A percentile compares a stretch with the other conserved stretches of the same genome.
Evolutionary conservation across 2,797 vertebrate genomes (phyloP).

Genomic region (Sebastiscus albofasciatus): DNA sequence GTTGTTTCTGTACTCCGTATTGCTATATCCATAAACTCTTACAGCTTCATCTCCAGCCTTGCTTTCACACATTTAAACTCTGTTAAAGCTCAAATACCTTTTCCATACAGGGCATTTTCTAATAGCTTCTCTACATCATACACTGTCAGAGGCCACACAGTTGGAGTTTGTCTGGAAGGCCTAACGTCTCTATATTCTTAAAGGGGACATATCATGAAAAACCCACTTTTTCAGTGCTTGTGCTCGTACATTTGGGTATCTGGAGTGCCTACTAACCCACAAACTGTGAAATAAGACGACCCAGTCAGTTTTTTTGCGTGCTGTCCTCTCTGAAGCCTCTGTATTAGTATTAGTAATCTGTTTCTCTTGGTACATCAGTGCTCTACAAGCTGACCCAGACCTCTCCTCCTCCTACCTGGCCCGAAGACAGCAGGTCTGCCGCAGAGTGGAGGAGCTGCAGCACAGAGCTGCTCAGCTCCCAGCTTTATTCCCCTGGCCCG

Average conservation of each 20-base stretch:
- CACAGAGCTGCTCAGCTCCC: constrained; percentile 44
- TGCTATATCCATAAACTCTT: neutral
- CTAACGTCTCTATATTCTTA: accelerated
- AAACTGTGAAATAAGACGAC: too few relatives aligned
- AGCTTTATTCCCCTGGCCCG: constrained; percentile 54
- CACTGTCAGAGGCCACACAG: neutral
- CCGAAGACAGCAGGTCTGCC: constrained; percentile 6
- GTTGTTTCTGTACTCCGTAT: neutral
- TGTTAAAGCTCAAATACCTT: neutral
- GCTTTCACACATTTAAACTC: neutral
- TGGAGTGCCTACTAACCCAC: too few relatives aligned
- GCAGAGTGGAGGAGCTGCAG: constrained; percentile 44
- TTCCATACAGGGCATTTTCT: neutral
- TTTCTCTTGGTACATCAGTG: constrained; percentile 29
- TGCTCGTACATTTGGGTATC: too few relatives aligned
- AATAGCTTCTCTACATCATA: neutral
- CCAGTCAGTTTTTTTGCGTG: too few relatives aligned
- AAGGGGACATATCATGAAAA: too few relatives aligned
- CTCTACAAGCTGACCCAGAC: constrained; percentile 36
- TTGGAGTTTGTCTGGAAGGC: neutral
- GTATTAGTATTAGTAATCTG: neutral
- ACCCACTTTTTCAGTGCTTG: too few relatives aligned
- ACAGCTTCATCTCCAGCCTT: neutral
- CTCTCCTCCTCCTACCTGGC: constrained; percentile 22
- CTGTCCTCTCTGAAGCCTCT: neutral